A percentile compares a stretch with the other conserved stretches of the same genome.
These are phyloP conservation scores for Crenichthys baileyi DNA, from an alignment of 2,797 vertebrate genomes.

Conservation along the genomic window DNA sequence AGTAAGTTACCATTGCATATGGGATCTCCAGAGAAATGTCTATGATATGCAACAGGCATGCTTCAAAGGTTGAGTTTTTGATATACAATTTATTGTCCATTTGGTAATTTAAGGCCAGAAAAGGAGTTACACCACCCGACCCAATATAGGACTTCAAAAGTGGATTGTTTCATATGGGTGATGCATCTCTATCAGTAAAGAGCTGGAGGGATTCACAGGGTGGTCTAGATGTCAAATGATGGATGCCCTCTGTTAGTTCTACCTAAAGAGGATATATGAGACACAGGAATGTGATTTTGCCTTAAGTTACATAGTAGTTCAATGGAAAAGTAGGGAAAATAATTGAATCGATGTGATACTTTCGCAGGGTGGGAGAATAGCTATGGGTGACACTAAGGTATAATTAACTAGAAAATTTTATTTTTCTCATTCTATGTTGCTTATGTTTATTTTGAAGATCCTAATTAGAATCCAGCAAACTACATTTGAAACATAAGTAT, in stretches of 20 bases:
- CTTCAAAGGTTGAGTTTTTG: no score
- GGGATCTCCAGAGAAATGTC: no score
- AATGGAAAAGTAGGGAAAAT: constrained; percentile 38
- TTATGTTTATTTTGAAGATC: not conserved
- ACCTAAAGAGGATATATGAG: constrained; percentile 49
- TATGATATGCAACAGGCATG: no score
- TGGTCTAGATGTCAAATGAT: constrained; percentile 61
- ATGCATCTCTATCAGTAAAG: constrained; percentile 39
- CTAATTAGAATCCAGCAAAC: not conserved
- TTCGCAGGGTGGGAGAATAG: constrained; percentile 9
- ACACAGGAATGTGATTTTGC: constrained; percentile 65
- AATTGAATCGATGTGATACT: constrained; percentile 31
- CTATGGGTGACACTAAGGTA: not conserved
- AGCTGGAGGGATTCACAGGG: constrained; percentile 42
- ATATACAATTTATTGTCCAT: constrained; percentile 2
- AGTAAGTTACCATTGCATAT: no score
- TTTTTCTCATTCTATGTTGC: not conserved
- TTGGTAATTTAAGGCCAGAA: constrained; percentile 32
- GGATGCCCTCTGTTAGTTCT: constrained; percentile 50
- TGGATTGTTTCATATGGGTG: constrained; percentile 24
- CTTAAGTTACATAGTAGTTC: constrained; percentile 20
- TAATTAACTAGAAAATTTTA: not conserved
- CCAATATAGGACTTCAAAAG: constrained; percentile 51
- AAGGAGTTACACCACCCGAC: constrained; percentile 38
- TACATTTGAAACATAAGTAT: not conserved